These are phyloP conservation scores for Xanthia icteritia DNA, from an alignment of 2,888 invertebrate species.

Conservation along the genomic window DNA sequence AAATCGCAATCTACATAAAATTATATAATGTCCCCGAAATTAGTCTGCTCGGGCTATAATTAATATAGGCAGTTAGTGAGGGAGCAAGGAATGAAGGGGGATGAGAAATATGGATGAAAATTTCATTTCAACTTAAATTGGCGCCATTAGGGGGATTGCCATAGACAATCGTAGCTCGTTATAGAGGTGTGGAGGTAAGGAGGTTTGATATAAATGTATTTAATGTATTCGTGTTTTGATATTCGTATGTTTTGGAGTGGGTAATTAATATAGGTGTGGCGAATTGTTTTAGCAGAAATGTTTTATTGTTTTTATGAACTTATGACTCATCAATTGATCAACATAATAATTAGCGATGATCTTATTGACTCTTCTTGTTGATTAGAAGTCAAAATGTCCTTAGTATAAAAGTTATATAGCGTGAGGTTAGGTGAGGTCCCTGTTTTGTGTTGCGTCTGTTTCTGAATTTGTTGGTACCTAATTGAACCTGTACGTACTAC, in stretches of 20 bases:
- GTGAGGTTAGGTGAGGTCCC: background rate
- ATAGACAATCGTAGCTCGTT: constrained; percentile 66
- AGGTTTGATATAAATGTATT: constrained; percentile 57
- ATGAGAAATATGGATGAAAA: constrained; percentile 67
- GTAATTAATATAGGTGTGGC: background rate
- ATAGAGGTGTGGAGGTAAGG: constrained; percentile 54
- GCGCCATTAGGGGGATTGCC: constrained; percentile 64
- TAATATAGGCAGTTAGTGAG: constrained; percentile 67
- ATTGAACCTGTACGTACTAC: background rate
- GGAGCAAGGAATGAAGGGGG: constrained; percentile 50
- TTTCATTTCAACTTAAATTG: constrained; percentile 68
- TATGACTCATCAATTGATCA: background rate
- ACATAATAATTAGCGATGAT: background rate
- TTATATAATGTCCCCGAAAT: constrained; percentile 78
- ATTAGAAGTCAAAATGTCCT: background rate
- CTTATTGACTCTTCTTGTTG: background rate
- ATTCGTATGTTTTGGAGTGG: constrained; percentile 26
- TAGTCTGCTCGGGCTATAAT: constrained; percentile 68
- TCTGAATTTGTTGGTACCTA: background rate
- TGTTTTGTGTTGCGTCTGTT: background rate
- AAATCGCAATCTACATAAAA: constrained; percentile 76
- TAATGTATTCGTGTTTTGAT: constrained; percentile 40
- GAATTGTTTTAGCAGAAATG: too few relatives aligned
- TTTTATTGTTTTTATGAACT: background rate
- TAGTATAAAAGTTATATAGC: background rate